Conservation (phyloP, 2,888 invertebrate species). For the Aphrophora alni region DNA sequence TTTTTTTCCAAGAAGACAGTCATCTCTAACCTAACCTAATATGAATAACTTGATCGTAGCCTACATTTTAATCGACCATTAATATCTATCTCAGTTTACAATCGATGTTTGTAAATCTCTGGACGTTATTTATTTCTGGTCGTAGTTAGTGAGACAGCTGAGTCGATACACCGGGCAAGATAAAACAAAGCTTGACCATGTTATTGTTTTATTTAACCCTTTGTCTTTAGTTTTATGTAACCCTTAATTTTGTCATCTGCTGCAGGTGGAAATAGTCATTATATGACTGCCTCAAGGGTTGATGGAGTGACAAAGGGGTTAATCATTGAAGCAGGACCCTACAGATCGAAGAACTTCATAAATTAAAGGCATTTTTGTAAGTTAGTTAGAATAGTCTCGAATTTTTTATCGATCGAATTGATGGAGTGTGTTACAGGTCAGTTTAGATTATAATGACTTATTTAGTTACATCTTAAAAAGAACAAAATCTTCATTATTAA, state of each 20-base stretch:
- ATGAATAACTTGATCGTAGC: too few species aligned
- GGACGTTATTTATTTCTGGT: neutral
- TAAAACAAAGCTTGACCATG: neutral
- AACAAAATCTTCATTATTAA: too few species aligned
- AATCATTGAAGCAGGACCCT: neutral
- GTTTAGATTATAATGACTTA: too few species aligned
- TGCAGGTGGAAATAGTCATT: neutral
- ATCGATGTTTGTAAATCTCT: neutral
- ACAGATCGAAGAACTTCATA: too few species aligned
- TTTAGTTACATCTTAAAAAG: too few species aligned
- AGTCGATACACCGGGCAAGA: neutral
- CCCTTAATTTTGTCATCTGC: conserved; percentile 9
- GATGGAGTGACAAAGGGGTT: neutral
- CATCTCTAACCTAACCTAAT: too few species aligned
- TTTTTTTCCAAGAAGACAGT: too few species aligned
- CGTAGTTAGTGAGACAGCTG: neutral
- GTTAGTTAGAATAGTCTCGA: too few species aligned
- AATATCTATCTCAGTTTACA: neutral
- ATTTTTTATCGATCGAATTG: too few species aligned
- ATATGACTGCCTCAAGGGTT: neutral
- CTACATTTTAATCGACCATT: too few species aligned
- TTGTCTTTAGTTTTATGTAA: neutral
- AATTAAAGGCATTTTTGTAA: too few species aligned
- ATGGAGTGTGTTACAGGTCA: too few species aligned
- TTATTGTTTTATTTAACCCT: neutral